Base-by-base conservation (phyloP, 1,140 invertebrate species). In the Tetramorium parvispinum region DNA sequence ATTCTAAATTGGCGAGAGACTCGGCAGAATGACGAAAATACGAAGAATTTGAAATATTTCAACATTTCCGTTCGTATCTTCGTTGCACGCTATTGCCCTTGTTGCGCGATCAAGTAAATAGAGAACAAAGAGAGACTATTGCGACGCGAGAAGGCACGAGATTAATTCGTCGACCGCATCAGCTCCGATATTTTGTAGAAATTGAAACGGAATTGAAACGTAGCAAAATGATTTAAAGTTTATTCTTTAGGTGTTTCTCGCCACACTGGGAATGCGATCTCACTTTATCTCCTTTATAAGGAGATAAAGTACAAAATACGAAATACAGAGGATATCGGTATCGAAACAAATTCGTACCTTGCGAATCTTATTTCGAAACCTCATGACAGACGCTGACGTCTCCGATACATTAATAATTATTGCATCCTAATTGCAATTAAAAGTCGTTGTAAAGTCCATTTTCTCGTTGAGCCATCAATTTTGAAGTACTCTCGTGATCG, bases 401-500 rank as follows among this genome's bases (percentile, higher is more conserved):
- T 21, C n/a, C 11, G 4, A 5, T 32, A 32, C 4, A 16, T 7
- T 18, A 18, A 70, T 32, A 43, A 51, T 43, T 70, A 16, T 46
- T 24, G 46, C 32, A 27, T 8, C 10, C 8, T 46, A 40, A 55
- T 27, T 10, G 63, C 63, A 70, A 70, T 81, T 37, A 51, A 55
- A 37, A n/a, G 3, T 70, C 21, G 10, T 16, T 13, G 18, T 3
- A 21, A 55, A 57, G 10, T n/a, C 8, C 37, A 2, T 18, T 27
- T 46, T 61, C 55, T 18, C 63, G n/a, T n/a, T n/a, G n/a, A 5
- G 61, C 63, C 59, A 21, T 8, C 65, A 66, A 43, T 55, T 55
- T 70, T 18, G 78, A 43, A 55, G 59, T 73, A 53, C 43, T 40
- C 32, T 70, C 77, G 32, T 55, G n/a, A 81, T 81, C 51, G 24